phyloP scores from a whole-genome alignment of 2,113 vertebrate genomes.

The Heterotilapia buettikoferi region DNA sequence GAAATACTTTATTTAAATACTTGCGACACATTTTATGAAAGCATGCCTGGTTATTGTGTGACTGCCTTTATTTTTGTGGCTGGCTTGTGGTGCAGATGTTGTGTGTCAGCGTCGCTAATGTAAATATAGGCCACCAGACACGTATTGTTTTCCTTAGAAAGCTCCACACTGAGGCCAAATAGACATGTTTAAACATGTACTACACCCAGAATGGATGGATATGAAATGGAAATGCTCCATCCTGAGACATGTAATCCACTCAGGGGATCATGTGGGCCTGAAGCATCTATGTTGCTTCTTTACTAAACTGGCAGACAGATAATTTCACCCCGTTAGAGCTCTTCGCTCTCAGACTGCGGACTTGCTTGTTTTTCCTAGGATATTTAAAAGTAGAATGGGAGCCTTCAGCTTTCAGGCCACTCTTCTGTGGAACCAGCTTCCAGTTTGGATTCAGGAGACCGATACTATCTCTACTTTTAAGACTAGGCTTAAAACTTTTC shows the following conservation, averaged over 20 bases:
- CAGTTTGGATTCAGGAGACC: not conserved
- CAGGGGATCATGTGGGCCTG: not conserved
- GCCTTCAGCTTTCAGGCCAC: not conserved
- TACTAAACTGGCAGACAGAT: not conserved
- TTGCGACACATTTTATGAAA: not conserved
- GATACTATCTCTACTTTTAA: not conserved
- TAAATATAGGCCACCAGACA: not conserved
- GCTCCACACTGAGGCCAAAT: not conserved
- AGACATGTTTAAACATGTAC: conserved; percentile 22
- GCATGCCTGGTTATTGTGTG: fast-evolving
- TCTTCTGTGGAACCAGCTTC: not conserved
- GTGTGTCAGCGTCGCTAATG: not conserved
- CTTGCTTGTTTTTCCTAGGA: not conserved
- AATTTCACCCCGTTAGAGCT: not conserved
- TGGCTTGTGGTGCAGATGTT: not conserved
- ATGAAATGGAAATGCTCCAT: not conserved
- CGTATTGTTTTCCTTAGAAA: not conserved
- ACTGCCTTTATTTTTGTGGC: not conserved
- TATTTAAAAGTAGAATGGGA: not conserved
- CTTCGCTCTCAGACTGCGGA: not conserved
- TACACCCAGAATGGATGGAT: not conserved
- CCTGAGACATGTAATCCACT: not conserved
- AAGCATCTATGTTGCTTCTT: not conserved
- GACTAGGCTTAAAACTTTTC: not conserved
- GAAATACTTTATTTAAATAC: not conserved